phyloP scores from a whole-genome alignment of 2,797 vertebrate species.

The Artibeus jamaicensis region DNA sequence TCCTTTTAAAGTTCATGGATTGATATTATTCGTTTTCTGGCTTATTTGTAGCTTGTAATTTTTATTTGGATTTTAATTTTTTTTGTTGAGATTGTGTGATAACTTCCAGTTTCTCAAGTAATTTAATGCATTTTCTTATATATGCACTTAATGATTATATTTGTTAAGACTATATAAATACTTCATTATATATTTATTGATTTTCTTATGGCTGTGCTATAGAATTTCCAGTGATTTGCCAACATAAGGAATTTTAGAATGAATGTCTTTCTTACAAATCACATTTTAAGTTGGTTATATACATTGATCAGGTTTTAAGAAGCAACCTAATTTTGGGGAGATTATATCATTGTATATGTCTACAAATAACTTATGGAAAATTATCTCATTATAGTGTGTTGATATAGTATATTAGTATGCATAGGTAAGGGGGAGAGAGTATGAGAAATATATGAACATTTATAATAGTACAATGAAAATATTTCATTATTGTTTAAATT shows the following conservation, averaged over 20 bases:
- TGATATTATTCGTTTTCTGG: background rate
- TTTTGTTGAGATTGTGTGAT: background rate
- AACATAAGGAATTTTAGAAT: background rate
- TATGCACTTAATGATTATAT: background rate
- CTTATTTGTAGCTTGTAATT: background rate
- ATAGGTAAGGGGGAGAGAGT: background rate
- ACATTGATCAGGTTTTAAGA: background rate
- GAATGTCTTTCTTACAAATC: background rate
- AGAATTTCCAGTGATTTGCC: background rate
- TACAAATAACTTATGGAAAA: background rate
- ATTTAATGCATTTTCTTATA: background rate
- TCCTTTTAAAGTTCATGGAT: background rate
- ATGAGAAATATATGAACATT: background rate
- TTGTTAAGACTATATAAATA: background rate
- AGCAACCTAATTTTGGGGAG: background rate
- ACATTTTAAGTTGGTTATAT: background rate
- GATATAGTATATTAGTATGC: background rate
- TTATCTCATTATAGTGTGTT: background rate
- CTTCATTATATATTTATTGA: background rate
- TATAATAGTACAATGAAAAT: background rate
- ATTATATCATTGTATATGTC: background rate
- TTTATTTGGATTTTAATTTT: background rate
- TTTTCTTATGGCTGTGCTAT: background rate
- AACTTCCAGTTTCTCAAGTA: background rate
- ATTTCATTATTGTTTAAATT: background rate